phyloP scores from a whole-genome alignment of 2,888 invertebrate species.

The Caenorhabditis sp. region DNA sequence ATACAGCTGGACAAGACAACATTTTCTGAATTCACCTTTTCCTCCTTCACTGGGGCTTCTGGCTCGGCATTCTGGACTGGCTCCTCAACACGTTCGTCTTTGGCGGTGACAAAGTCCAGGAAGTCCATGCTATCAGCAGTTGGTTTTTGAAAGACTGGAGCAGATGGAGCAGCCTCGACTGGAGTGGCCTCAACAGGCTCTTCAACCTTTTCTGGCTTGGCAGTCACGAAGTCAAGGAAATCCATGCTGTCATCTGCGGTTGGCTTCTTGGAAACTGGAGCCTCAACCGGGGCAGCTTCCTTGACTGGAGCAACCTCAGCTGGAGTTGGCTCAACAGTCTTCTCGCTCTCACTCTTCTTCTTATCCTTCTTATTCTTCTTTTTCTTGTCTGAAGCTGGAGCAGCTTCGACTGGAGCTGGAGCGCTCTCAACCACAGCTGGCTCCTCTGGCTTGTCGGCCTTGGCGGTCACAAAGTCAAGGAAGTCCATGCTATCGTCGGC shows the following conservation, averaged over 20 bases:
- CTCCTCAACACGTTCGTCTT: slow-evolving; percentile 12
- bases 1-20: slow-evolving; percentile 28
- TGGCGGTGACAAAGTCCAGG: slow-evolving; percentile 52
- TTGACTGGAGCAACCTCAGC: slow-evolving; percentile 27
- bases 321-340: slow-evolving; percentile 29
- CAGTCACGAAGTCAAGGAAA: slow-evolving; percentile 64
- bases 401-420: slow-evolving; percentile 16
- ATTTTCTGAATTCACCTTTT: slow-evolving; percentile 48
- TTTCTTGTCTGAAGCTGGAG: neutral
- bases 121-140: slow-evolving; percentile 41
- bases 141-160: slow-evolving; percentile 22
- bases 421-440: slow-evolving; percentile 7
- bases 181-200: slow-evolving; percentile 25
- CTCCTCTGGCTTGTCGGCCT: slow-evolving; percentile 34
- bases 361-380: slow-evolving; percentile 14
- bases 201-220: slow-evolving; percentile 33
- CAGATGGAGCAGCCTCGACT: slow-evolving; percentile 24
- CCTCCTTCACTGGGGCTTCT: slow-evolving; percentile 25
- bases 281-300: slow-evolving; percentile 15
- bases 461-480: slow-evolving; percentile 61
- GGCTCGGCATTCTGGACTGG: slow-evolving; percentile 18
- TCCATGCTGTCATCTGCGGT: slow-evolving; percentile 65
- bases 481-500: slow-evolving; percentile 61
- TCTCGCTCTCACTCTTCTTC: neutral
- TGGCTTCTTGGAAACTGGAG: slow-evolving; percentile 32